Percentiles rank a stretch among this genome's conserved stretches.
Conservation (phyloP, 2,797 vertebrate species). For the Nannoperca obscura region DNA sequence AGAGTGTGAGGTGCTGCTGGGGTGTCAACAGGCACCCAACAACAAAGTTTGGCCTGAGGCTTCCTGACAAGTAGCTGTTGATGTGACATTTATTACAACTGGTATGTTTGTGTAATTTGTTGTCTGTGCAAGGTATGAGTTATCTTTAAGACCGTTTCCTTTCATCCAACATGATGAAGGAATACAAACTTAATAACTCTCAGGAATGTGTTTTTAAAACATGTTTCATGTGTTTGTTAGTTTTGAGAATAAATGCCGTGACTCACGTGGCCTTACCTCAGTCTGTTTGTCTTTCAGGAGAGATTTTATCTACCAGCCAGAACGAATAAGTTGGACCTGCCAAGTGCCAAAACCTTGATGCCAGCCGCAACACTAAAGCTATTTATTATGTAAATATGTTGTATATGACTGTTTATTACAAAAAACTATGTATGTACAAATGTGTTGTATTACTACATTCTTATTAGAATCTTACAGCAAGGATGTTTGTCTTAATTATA, state of each 20-base stretch:
- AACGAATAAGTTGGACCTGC: conserved; percentile 82
- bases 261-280: conserved; percentile 6
- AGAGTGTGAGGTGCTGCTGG: too few relatives aligned
- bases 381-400: conserved; percentile 79
- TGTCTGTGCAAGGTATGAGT: neutral
- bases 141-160: neutral
- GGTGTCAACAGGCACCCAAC: too few relatives aligned
- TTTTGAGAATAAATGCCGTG: neutral
- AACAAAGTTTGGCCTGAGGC: too few relatives aligned
- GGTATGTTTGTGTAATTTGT: neutral
- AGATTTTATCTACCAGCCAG: conserved; percentile 82
- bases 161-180: neutral
- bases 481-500: neutral
- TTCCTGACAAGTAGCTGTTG: neutral
- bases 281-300: conserved; percentile 74
- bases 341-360: conserved; percentile 76
- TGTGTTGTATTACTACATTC: conserved; percentile 18
- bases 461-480: conserved; percentile 5
- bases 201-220: neutral
- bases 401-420: conserved; percentile 57
- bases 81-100: neutral
- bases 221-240: neutral
- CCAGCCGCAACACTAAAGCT: conserved; percentile 18
- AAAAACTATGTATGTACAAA: conserved; percentile 47
- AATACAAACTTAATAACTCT: neutral